Percentiles rank a stretch among this genome's conserved stretches.
Evolutionary conservation across 2,797 vertebrate genomes (phyloP).

Genomic region (Leucoraja ocellata): DNA sequence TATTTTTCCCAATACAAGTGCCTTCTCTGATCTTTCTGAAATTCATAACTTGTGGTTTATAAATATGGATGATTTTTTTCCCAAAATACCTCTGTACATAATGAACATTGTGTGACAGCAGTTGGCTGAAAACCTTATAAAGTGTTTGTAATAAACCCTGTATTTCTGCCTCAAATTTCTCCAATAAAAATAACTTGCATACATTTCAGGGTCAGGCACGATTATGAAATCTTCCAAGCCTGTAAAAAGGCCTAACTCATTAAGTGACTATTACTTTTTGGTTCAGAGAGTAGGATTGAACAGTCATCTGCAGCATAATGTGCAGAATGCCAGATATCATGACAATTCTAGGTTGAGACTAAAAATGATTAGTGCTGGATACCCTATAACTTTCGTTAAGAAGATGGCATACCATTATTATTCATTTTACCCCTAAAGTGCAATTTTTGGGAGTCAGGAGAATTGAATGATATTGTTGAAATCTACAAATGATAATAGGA

Average conservation of each 20-base stretch:
- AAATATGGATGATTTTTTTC: background rate
- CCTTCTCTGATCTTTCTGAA: background rate
- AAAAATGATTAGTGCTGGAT: background rate
- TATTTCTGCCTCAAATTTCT: background rate
- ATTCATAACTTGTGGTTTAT: background rate
- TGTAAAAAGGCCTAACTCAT: background rate
- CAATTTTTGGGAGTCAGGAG: slow-evolving; percentile 16
- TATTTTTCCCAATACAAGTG: background rate
- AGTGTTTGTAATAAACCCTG: background rate
- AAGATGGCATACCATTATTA: background rate
- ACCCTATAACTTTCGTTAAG: background rate
- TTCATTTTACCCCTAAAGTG: background rate
- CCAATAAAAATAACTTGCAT: background rate
- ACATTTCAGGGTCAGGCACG: background rate
- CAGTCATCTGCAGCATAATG: background rate
- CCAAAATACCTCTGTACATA: background rate
- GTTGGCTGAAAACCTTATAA: background rate
- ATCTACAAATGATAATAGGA: background rate
- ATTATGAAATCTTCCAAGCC: background rate
- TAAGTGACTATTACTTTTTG: background rate
- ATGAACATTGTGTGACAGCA: background rate
- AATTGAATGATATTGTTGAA: slow-evolving; percentile 30
- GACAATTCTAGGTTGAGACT: background rate
- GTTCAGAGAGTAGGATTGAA: background rate
- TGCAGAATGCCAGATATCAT: background rate